Evolutionary conservation across 2,113 vertebrate species (phyloP).

Genomic region (Rhinoptilus africanus): DNA sequence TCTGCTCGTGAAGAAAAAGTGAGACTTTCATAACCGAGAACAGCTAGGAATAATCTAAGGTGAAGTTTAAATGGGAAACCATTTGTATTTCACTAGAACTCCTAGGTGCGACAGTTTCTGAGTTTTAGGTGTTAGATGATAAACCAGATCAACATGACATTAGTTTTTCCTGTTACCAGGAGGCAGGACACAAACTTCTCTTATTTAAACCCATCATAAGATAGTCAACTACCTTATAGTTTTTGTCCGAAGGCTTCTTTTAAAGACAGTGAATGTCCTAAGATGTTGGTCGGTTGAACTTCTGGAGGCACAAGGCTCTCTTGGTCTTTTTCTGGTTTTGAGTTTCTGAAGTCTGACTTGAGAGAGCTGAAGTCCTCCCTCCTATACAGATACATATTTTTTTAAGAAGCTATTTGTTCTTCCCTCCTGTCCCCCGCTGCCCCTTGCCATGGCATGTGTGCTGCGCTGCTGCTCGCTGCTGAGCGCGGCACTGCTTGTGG

Average conservation of each 20-base stretch:
- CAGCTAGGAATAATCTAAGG: neutral
- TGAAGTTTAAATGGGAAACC: neutral
- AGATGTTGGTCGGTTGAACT: neutral
- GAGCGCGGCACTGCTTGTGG: accelerated
- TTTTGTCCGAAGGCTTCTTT: neutral
- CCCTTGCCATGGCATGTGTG: neutral
- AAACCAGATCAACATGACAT: neutral
- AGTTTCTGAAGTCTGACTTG: neutral
- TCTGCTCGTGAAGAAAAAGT: neutral
- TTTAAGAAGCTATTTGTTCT: neutral
- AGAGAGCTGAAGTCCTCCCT: neutral
- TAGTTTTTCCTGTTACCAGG: neutral
- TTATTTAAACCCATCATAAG: neutral
- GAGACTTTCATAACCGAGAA: neutral
- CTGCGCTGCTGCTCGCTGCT: neutral
- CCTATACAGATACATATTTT: neutral
- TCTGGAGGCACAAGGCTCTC: neutral
- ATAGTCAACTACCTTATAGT: neutral
- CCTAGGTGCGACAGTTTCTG: neutral
- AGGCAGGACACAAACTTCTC: neutral
- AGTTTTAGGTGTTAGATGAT: neutral
- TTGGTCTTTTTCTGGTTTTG: neutral
- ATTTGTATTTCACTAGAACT: neutral
- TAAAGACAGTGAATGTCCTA: neutral
- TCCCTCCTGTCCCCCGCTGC: neutral